Percentiles rank a stretch among this genome's conserved stretches.
These are phyloP conservation scores for Otolemur garnettii DNA, from an alignment of 2,113 vertebrate genomes.

Conservation along the genomic window DNA sequence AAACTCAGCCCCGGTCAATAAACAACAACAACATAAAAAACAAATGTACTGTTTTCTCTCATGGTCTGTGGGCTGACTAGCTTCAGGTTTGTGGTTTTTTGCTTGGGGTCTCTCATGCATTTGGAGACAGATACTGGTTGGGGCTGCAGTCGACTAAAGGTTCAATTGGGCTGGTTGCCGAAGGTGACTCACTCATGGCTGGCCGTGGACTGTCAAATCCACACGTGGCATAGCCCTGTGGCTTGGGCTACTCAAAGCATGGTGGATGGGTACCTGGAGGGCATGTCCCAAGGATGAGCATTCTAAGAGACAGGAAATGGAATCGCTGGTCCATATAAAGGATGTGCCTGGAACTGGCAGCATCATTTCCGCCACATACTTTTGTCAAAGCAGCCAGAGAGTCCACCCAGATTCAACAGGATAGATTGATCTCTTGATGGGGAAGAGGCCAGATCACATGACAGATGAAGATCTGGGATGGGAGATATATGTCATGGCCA, in stretches of 20 bases:
- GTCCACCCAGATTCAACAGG: background rate
- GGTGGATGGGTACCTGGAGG: background rate
- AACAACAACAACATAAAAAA: background rate
- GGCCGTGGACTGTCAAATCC: background rate
- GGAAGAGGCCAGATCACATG: background rate
- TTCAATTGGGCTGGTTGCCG: background rate
- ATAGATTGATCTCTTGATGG: background rate
- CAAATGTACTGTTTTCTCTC: background rate
- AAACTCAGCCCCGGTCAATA: too few relatives aligned
- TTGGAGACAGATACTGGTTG: background rate
- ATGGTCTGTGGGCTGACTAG: background rate
- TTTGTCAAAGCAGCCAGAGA: background rate
- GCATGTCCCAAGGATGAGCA: background rate
- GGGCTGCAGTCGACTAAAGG: background rate
- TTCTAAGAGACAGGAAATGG: background rate
- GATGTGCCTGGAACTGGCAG: background rate
- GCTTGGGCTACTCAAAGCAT: background rate
- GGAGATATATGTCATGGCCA: background rate
- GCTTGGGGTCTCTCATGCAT: too few relatives aligned
- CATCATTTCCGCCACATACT: background rate
- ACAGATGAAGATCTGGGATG: background rate
- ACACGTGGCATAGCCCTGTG: background rate
- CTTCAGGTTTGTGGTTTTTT: constrained; percentile 3
- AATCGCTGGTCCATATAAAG: background rate
- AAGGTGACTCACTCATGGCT: background rate